Base-by-base conservation (phyloP, 2,888 invertebrate species). In the Brassicogethes aeneus region DNA sequence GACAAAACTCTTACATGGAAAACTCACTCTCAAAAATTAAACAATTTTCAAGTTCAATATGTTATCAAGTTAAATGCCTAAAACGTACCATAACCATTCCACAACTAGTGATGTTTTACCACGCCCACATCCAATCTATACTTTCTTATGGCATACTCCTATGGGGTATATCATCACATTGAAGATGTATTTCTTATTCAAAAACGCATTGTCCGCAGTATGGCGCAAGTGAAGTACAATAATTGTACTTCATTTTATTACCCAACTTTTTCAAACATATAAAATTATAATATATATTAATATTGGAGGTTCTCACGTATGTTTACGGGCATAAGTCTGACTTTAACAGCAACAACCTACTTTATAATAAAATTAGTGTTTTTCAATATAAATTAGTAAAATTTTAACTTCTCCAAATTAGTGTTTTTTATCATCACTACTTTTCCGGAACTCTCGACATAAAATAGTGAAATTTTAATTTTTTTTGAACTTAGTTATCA, bases 41-140 rank as follows among this genome's bases (percentile, higher is more conserved):
- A 7, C 10, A 23, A 23, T 7, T 7, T 5, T 23, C 10, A 23
- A 23, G 23, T 10, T 23, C 23, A 23, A 23, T 23, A 23, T 23
- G 23, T n/a, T 23, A 10, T 23, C 23, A 23, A 23, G 23, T 23
- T 7, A 23, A 23, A 23, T 23, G 23, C 10, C 23, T 23, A n/a
- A n/a, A n/a, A n/a, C n/a, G n/a, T n/a, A n/a, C n/a, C n/a, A n/a
- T n/a, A n/a, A n/a, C n/a, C n/a, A 23, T 23, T 23, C 10, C 23
- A 23, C 23, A 23, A 23, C 23, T 23, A 23, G 23, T 23, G 23
- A 23, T 23, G 23, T 23, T 23, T 23, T 23, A 23, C 23, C 23
- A 23, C 23, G 23, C 23, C 23, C 23, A 23, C 23, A 23, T 23
- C 10, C 23, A 23, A 5, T 23, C 23, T 23, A 23, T 5, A 23